Conservation (phyloP, 2,888 invertebrate genomes). For the Ectemnius cavifrons region DNA sequence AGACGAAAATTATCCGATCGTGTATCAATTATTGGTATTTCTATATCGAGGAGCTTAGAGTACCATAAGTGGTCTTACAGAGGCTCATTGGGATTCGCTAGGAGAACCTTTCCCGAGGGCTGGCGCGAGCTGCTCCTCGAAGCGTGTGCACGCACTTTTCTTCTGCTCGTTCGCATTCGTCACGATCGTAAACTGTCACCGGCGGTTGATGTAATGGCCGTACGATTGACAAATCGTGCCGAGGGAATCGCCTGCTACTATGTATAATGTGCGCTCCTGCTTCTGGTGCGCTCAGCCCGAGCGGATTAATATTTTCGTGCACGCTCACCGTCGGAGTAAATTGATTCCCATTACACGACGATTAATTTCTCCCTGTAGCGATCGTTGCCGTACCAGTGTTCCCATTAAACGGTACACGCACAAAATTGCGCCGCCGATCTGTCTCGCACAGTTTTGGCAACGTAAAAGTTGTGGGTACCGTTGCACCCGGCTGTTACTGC, state of each 20-base stretch:
- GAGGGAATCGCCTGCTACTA: conserved; percentile 44
- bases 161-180: conserved; percentile 51
- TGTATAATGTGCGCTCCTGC: not conserved
- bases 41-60: not conserved
- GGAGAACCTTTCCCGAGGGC: conserved; percentile 48
- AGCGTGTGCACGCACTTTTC: conserved; percentile 31
- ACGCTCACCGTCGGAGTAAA: conserved; percentile 21
- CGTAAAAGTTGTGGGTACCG: no score
- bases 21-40: conserved; percentile 1
- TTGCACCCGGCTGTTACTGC: no score
- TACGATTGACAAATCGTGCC: conserved; percentile 59
- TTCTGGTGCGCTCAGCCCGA: conserved; percentile 1
- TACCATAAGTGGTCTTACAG: not conserved
- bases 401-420: no score
- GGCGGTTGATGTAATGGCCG: conserved; percentile 53
- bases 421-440: conserved; percentile 6
- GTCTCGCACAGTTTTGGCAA: no score
- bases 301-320: conserved; percentile 42
- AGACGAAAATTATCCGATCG: not conserved
- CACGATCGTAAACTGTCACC: conserved; percentile 58
- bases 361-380: not conserved
- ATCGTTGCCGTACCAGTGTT: not conserved
- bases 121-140: conserved; percentile 8
- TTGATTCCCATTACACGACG: conserved; percentile 40
- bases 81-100: conserved; percentile 10